These are phyloP conservation scores for Limonius californicus DNA, from an alignment of 1,140 invertebrate genomes.

Conservation along the genomic window DNA sequence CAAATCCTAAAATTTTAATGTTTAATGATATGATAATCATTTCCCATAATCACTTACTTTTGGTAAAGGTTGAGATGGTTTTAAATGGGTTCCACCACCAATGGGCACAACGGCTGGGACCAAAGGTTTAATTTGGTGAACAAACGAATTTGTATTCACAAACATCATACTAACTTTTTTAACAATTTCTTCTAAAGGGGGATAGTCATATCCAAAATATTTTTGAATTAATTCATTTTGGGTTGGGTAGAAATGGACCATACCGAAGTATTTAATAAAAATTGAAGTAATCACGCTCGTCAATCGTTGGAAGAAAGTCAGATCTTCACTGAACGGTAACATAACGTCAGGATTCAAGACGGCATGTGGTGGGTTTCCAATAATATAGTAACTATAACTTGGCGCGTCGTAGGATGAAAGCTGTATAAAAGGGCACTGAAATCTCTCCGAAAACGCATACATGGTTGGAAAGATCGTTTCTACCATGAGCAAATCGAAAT, in stretches of 20 bases:
- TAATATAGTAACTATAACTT: conserved; percentile 22
- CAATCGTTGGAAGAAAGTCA: conserved; percentile 44
- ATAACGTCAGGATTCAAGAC: conserved; percentile 45
- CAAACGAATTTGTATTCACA: conserved; percentile 49
- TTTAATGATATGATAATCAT: neutral
- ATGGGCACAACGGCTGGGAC: conserved; percentile 50
- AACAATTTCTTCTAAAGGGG: conserved; percentile 47
- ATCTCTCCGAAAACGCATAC: conserved; percentile 24
- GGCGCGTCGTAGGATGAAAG: conserved; percentile 29
- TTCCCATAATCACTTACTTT: conserved; percentile 30
- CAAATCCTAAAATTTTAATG: conserved; percentile 43
- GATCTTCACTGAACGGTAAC: conserved; percentile 29
- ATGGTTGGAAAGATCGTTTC: conserved; percentile 36
- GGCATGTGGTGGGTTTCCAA: conserved; percentile 48
- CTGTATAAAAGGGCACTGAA: conserved; percentile 34
- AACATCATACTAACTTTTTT: conserved; percentile 54
- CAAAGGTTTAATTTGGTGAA: conserved; percentile 47
- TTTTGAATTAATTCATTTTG: conserved; percentile 42
- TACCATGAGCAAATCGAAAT: conserved; percentile 31
- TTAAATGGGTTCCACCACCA: conserved; percentile 51
- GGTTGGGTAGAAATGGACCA: conserved; percentile 17
- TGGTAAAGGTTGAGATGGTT: conserved; percentile 44
- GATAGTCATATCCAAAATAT: conserved; percentile 46
- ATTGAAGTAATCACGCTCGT: conserved; percentile 12
- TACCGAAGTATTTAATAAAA: neutral